Percentiles rank a stretch among this genome's conserved stretches.
Evolutionary conservation across 1,140 invertebrate genomes (phyloP).

Genomic region (Octopus bimaculoides): DNA sequence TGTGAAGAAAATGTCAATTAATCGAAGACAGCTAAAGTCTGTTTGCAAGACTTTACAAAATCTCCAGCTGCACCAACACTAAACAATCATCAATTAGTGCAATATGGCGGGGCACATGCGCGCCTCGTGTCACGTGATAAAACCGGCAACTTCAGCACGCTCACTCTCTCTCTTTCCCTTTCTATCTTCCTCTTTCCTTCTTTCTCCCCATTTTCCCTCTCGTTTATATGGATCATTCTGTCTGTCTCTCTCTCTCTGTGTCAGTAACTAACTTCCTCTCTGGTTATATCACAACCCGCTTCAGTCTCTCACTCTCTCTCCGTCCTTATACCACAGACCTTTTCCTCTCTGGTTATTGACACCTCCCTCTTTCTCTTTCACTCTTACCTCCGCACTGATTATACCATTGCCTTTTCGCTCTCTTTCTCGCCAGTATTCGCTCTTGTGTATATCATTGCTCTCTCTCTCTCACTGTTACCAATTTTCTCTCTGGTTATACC

Average conservation of each 20-base stretch:
- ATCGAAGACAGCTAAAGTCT: background rate
- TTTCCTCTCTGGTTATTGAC: slow-evolving; percentile 5
- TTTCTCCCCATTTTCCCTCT: no score
- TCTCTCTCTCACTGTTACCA: no score
- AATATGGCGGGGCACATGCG: background rate
- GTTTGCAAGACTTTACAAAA: no score
- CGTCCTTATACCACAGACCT: slow-evolving; percentile 25
- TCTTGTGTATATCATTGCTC: no score
- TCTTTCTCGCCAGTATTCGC: no score
- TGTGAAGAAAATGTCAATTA: background rate
- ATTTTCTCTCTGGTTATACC: no score
- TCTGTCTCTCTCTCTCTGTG: no score
- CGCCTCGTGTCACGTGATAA: background rate
- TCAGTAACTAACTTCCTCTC: background rate
- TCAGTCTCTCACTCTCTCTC: slow-evolving; percentile 14
- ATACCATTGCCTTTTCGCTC: no score
- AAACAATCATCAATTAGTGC: background rate
- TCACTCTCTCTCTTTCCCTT: background rate
- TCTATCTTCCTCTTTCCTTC: no score
- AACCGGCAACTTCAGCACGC: background rate
- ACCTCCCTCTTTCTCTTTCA: slow-evolving; percentile 7
- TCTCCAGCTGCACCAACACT: no score
- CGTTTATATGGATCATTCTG: no score
- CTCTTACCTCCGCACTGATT: no score
- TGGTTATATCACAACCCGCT: background rate